Percentiles rank a stretch among this genome's conserved stretches.
Conservation (phyloP, 2,797 vertebrate genomes). For the Lophotriccus pileatus region DNA sequence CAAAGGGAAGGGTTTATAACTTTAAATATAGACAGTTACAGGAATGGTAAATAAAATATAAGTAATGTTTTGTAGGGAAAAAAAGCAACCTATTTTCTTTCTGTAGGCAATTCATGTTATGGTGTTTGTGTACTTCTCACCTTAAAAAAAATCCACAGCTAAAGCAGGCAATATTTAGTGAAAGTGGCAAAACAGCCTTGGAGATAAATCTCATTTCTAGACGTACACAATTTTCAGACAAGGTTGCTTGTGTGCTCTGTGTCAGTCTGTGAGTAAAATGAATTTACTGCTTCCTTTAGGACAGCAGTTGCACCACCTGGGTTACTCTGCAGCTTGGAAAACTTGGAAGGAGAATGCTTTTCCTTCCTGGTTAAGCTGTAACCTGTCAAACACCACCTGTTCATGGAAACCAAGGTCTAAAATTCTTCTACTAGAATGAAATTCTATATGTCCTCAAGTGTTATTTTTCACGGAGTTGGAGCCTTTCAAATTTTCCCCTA, state of each 20-base stretch:
- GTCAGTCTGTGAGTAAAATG: background rate
- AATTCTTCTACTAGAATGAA: background rate
- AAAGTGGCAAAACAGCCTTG: background rate
- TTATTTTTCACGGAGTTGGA: background rate
- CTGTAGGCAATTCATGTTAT: background rate
- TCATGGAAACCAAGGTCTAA: background rate
- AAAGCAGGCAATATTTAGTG: background rate
- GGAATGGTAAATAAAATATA: background rate
- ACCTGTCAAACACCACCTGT: background rate
- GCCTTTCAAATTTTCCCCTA: background rate
- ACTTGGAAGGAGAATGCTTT: background rate
- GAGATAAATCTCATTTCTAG: background rate
- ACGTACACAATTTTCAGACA: background rate
- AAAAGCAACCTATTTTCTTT: background rate
- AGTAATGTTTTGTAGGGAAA: background rate
- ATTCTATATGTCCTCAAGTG: background rate
- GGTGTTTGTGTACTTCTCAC: background rate
- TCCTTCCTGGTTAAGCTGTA: background rate
- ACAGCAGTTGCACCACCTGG: background rate
- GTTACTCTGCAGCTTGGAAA: background rate
- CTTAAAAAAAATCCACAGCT: background rate
- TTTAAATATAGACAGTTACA: background rate
- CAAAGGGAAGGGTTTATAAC: background rate
- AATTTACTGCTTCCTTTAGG: background rate
- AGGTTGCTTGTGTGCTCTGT: background rate